A percentile compares a stretch with the other conserved stretches of the same genome.
phyloP scores from a whole-genome alignment of 2,797 vertebrate species.

The Gymnocypris eckloni region DNA sequence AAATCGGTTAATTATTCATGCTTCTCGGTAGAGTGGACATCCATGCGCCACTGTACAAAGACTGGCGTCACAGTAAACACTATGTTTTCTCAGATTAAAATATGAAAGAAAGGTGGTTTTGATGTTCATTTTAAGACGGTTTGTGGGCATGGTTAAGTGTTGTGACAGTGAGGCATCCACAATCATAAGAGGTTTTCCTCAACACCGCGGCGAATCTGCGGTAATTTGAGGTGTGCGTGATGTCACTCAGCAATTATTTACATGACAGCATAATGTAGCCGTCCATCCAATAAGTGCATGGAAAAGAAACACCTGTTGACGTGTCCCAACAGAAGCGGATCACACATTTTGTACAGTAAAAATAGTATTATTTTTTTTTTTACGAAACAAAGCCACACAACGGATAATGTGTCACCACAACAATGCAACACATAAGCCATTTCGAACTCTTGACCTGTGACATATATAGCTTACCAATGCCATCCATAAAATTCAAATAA shows the following conservation, averaged over 20 bases:
- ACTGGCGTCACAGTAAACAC: neutral
- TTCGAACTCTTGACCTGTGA: neutral
- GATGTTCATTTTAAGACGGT: neutral
- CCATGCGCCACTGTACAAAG: constrained; percentile 24
- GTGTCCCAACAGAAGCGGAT: neutral
- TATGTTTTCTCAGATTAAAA: neutral
- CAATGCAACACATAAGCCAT: neutral
- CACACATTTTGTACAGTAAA: neutral
- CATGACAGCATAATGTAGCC: neutral
- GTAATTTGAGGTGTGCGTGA: constrained; percentile 13
- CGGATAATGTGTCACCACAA: constrained; percentile 14
- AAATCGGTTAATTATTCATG: constrained; percentile 76
- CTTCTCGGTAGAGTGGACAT: constrained; percentile 64
- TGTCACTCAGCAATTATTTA: constrained; percentile 21
- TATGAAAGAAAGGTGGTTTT: neutral
- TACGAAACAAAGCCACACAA: neutral
- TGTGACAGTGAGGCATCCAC: neutral
- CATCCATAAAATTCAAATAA: neutral
- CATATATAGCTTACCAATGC: neutral
- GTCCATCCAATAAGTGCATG: neutral
- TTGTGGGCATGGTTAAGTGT: neutral
- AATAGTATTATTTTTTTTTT: neutral
- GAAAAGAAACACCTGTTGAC: constrained; percentile 5
- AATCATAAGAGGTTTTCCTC: neutral
- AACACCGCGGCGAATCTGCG: neutral